These are phyloP conservation scores for Alentia gelatinosa DNA, from an alignment of 2,888 invertebrate genomes.

Conservation along the genomic window DNA sequence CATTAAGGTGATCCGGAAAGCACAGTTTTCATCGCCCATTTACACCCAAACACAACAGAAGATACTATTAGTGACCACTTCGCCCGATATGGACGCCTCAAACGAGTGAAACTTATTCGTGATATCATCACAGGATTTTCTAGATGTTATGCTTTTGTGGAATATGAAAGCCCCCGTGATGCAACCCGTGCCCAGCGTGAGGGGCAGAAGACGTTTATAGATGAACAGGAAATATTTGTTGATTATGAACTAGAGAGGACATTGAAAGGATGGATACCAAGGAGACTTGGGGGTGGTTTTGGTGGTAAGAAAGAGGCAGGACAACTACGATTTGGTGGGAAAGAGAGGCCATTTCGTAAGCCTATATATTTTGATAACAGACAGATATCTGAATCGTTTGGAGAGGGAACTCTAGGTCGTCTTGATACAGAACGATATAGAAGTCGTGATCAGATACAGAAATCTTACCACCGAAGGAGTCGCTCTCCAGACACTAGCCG, in stretches of 20 bases:
- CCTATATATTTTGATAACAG: constrained; percentile 58
- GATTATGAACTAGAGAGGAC: constrained; percentile 89
- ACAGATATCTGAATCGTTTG: background rate
- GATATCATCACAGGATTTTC: constrained; percentile 92
- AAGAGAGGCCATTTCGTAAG: constrained; percentile 87
- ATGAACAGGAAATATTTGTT: constrained; percentile 87
- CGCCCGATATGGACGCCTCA: constrained; percentile 85
- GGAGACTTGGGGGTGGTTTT: constrained; percentile 92
- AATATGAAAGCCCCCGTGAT: constrained; percentile 85
- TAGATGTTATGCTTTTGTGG: constrained; percentile 92
- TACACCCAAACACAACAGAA: constrained; percentile 86
- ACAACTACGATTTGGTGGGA: constrained; percentile 92
- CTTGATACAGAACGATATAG: background rate
- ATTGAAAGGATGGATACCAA: constrained; percentile 89
- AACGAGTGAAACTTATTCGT: constrained; percentile 85
- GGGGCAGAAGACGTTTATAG: constrained; percentile 85
- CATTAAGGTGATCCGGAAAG: constrained; percentile 84
- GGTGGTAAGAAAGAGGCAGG: constrained; percentile 93
- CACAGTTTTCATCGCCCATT: constrained; percentile 88
- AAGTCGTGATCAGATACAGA: background rate
- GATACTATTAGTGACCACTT: constrained; percentile 82
- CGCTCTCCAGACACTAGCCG: background rate
- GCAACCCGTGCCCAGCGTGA: constrained; percentile 85
- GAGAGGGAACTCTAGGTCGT: background rate
- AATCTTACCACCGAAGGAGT: background rate